These are phyloP conservation scores for Bombyx mandarina DNA, from an alignment of 1,140 invertebrate genomes.

Conservation along the genomic window DNA sequence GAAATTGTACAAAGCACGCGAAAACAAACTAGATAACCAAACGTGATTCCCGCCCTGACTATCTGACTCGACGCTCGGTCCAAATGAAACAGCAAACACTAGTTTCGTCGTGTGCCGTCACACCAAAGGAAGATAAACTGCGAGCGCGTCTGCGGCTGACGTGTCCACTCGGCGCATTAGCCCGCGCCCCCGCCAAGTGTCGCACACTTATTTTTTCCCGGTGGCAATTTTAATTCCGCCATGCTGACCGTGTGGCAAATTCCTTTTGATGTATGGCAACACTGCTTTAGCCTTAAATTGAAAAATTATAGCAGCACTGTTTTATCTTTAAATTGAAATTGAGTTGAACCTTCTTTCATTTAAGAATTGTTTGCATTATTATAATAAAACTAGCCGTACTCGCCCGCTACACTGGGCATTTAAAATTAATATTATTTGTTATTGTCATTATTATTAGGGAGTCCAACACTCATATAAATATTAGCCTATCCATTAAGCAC, in stretches of 20 bases:
- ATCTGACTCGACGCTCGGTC: conserved; percentile 3
- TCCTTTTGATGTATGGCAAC: conserved; percentile 48
- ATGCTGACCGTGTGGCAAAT: conserved; percentile 46
- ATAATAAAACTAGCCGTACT: no score
- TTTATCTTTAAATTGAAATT: no score
- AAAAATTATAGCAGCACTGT: conserved; percentile 29
- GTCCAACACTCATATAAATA: no score
- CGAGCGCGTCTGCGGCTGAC: conserved; percentile 47
- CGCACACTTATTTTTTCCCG: conserved; percentile 53
- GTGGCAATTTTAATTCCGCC: conserved; percentile 56
- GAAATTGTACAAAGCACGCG: no score
- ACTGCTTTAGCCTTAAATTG: conserved; percentile 10
- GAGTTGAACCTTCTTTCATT: no score
- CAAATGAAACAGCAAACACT: conserved; percentile 36
- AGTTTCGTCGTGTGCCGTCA: conserved; percentile 29
- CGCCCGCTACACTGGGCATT: no score
- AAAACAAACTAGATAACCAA: no score
- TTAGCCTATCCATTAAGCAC: no score
- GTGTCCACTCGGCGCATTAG: conserved; percentile 57
- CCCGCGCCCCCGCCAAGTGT: conserved; percentile 48
- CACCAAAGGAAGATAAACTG: conserved; percentile 62
- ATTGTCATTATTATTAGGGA: no score
- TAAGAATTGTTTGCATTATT: no score
- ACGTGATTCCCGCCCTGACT: not conserved
- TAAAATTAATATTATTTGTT: no score